Evolutionary conservation across 2,888 invertebrate species (phyloP).

Genomic region (Toxonevra muliebris): DNA sequence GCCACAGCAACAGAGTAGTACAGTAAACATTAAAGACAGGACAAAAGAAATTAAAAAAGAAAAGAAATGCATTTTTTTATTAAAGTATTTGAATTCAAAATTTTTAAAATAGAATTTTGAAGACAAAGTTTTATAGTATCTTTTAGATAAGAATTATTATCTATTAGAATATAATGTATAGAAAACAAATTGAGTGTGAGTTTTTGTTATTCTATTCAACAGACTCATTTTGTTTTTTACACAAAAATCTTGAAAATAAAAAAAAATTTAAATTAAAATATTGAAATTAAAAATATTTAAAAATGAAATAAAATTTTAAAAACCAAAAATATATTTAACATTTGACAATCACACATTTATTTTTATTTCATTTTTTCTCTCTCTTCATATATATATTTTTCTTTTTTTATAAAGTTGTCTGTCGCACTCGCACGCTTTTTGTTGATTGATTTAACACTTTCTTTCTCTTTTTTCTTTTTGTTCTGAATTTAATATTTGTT

Average conservation of each 20-base stretch:
- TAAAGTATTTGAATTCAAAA: background rate
- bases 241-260: slow-evolving; percentile 1
- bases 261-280: slow-evolving; percentile 32
- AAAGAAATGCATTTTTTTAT: slow-evolving; percentile 42
- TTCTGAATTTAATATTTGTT: slow-evolving; percentile 35
- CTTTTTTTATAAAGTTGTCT: slow-evolving; percentile 20
- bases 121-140: too few species aligned
- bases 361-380: slow-evolving; percentile 12
- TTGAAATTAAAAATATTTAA: slow-evolving; percentile 40
- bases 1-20: slow-evolving; percentile 65
- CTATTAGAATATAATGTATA: too few species aligned
- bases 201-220: too few species aligned
- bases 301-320: slow-evolving; percentile 36
- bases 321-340: slow-evolving; percentile 45
- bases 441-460: slow-evolving; percentile 10
- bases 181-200: too few species aligned
- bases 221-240: background rate
- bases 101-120: background rate
- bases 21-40: slow-evolving; percentile 65
- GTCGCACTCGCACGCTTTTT: slow-evolving; percentile 37
- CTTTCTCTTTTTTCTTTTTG: slow-evolving; percentile 14
- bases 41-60: slow-evolving; percentile 65
- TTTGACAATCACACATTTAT: slow-evolving; percentile 56
- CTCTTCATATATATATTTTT: background rate
- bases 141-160: too few species aligned